Conservation (phyloP, 1,140 invertebrate genomes). For the Ganaspis sp. region DNA sequence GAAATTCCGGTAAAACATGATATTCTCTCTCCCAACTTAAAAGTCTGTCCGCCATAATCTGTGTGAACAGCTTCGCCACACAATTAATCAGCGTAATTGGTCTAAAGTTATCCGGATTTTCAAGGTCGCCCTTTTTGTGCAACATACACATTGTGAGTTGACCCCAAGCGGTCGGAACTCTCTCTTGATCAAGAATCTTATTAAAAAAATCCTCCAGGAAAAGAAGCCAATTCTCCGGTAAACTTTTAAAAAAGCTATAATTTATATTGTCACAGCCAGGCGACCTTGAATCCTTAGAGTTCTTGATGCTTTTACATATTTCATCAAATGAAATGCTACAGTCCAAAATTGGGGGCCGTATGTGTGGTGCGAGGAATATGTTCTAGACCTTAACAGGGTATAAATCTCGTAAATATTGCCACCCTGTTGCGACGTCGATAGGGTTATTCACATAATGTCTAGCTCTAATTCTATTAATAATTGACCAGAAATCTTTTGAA, state of each 20-base stretch:
- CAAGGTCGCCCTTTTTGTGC: conserved; percentile 43
- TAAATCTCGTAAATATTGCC: conserved; percentile 8
- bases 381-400: conserved; percentile 16
- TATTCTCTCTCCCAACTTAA: conserved; percentile 11
- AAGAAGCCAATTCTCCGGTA: not conserved
- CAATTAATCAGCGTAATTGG: conserved; percentile 42
- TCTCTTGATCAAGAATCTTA: not conserved
- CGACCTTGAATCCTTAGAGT: not conserved
- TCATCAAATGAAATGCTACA: not conserved
- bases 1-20: conserved; percentile 35
- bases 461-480: conserved; percentile 48
- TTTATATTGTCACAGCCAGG: not conserved
- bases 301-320: not conserved
- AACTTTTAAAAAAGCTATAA: not conserved
- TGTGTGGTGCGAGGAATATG: not conserved
- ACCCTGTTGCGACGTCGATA: conserved; percentile 39
- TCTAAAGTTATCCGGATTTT: conserved; percentile 43
- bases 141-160: conserved; percentile 7
- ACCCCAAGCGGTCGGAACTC: not conserved
- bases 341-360: conserved; percentile 4
- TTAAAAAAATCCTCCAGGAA: not conserved
- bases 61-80: conserved; percentile 39
- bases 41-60: conserved; percentile 31
- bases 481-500: conserved; percentile 33
- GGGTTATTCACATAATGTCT: conserved; percentile 53